These are phyloP conservation scores for Spondyliosoma cantharus DNA, from an alignment of 2,797 vertebrate genomes.

Conservation along the genomic window DNA sequence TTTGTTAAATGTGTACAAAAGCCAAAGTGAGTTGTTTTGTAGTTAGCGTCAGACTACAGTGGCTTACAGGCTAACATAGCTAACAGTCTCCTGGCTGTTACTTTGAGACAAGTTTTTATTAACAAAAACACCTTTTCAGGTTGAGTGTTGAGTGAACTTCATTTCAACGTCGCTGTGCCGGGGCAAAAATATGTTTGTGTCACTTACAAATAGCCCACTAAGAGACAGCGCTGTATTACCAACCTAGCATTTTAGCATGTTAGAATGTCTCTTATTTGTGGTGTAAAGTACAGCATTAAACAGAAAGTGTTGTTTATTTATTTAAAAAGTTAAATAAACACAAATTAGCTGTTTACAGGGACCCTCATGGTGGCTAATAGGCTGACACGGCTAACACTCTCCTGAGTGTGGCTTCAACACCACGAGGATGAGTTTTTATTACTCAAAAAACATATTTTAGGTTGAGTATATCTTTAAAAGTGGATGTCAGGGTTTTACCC, in stretches of 20 bases:
- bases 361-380: not conserved
- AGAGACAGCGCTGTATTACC: not conserved
- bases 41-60: not conserved
- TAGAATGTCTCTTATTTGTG: not conserved
- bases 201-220: not conserved
- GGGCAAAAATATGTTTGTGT: not conserved
- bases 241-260: not conserved
- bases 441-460: not conserved
- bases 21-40: constrained; percentile 9
- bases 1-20: not conserved
- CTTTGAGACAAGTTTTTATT: no score
- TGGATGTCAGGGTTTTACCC: constrained; percentile 5
- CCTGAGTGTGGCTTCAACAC: no score
- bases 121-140: not conserved
- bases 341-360: constrained; percentile 11
- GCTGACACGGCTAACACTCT: not conserved
- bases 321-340: not conserved
- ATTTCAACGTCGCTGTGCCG: not conserved
- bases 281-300: no score
- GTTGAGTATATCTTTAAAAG: not conserved
- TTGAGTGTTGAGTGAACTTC: not conserved
- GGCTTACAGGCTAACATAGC: not conserved
- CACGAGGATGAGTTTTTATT: not conserved
- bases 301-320: not conserved
- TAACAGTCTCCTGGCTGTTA: not conserved